Evolutionary conservation across 2,888 invertebrate genomes (phyloP), one percentile per base, ranked within the genome.

Genomic region (Myopa tessellatipennis): DNA sequence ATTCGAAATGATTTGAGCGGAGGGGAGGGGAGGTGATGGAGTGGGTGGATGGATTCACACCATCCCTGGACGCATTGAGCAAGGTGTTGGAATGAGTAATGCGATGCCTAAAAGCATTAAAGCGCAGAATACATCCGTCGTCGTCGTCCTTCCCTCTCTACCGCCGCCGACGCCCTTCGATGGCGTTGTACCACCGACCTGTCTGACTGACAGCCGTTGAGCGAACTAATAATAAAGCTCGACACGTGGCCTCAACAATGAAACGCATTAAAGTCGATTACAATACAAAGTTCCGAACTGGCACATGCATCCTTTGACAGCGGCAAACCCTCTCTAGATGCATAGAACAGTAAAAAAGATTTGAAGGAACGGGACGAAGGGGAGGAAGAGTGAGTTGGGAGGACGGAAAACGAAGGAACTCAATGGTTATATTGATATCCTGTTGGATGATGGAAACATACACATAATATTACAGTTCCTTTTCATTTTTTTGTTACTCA

Each of bases 261-360:
- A 85, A 88, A 89, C 87, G 89, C 89, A 89, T 89, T 89, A 89
- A 88, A 89, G 88, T 88, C 88, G 88, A 89, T 89, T 89, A 89
- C 88, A 87, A 88, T 87, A 87, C 83, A 75, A 60, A 45, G 75
- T 75, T 75, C 69, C 69, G 75, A 34, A 34, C 55, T 36, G 58
- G 68, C 61, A 18, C 52, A 55, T 74, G 74, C 74, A 74, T 74
- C 68, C 67, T 67, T 74, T 67, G 73, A 40, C 73, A 18, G 45
- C 45, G 50, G 12, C 65, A 45, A 74, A 34, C 63, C 18, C 58
- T 8, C 4, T 14, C 18, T 38, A 45, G 38, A 70, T 12, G 26
- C 34, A 65, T 18, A 16, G 34, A n/a, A 36, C 38, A 61, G n/a
- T 61, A n/a, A 6, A 45, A 45, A 45, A 45, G 45, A 45, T 10